phyloP scores from a whole-genome alignment of 2,113 vertebrate species.

The Leptobrachium ailaonicum region DNA sequence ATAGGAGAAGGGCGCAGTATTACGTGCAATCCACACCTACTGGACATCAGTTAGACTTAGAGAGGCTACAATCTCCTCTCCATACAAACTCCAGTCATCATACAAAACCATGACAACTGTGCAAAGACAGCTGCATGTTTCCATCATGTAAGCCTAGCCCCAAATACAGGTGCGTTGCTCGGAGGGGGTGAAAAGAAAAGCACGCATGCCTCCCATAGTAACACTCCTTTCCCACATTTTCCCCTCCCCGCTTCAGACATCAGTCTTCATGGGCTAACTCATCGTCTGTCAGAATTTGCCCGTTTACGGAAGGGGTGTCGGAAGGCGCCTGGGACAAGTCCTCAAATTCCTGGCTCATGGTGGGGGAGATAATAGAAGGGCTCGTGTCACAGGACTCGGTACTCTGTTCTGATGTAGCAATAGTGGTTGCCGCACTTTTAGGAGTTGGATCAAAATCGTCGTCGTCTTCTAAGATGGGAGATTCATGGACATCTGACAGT shows the following conservation, averaged over 20 bases:
- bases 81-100: background rate
- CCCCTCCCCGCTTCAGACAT: background rate
- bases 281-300: constrained; percentile 67
- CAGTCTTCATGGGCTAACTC: constrained; percentile 48
- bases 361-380: constrained; percentile 84
- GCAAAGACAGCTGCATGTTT: background rate
- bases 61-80: background rate
- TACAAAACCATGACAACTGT: background rate
- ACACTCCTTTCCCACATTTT: background rate
- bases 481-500: constrained; percentile 78
- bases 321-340: constrained; percentile 80
- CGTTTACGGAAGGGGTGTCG: constrained; percentile 73
- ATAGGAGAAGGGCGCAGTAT: no score
- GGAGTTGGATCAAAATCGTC: constrained; percentile 84
- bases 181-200: background rate
- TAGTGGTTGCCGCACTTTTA: constrained; percentile 75
- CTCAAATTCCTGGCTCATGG: constrained; percentile 87
- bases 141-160: background rate
- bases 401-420: constrained; percentile 89
- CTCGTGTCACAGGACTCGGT: constrained; percentile 92
- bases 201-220: background rate
- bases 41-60: background rate
- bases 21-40: background rate
- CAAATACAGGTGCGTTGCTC: background rate
- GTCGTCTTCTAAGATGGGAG: constrained; percentile 81